A percentile compares a stretch with the other conserved stretches of the same genome.
Evolutionary conservation across 2,888 invertebrate species (phyloP).

Genomic region (Hyppa rectilinea): DNA sequence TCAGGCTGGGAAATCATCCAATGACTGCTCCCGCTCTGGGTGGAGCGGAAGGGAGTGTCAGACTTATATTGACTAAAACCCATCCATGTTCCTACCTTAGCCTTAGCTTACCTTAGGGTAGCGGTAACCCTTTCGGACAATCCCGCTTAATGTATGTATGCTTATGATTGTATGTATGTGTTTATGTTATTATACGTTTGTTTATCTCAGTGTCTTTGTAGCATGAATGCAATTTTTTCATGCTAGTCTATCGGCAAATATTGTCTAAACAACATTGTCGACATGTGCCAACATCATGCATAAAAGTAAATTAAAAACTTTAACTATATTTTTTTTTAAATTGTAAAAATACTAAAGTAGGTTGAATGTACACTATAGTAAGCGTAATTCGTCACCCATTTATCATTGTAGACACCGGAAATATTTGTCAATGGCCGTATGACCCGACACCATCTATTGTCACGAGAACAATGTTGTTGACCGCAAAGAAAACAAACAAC

Average conservation of each 20-base stretch:
- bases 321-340: no score
- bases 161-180: no score
- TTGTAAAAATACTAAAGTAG: constrained; percentile 44
- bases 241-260: neutral
- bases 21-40: no score
- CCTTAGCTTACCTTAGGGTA: no score
- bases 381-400: constrained; percentile 59
- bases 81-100: no score
- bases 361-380: constrained; percentile 45
- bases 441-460: constrained; percentile 78
- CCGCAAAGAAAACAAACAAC: constrained; percentile 77
- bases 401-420: constrained; percentile 66
- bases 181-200: neutral
- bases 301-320: neutral
- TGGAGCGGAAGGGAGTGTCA: no score
- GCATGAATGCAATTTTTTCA: neutral
- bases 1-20: no score
- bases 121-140: no score
- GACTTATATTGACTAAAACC: no score
- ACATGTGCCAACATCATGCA: neutral
- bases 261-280: neutral
- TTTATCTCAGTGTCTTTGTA: neutral
- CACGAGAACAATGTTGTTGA: constrained; percentile 77
- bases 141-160: no score
- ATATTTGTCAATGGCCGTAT: constrained; percentile 80